Percentiles rank a stretch among this genome's conserved stretches.
phyloP scores from a whole-genome alignment of 2,888 invertebrate genomes.

The Eudemis profundana region DNA sequence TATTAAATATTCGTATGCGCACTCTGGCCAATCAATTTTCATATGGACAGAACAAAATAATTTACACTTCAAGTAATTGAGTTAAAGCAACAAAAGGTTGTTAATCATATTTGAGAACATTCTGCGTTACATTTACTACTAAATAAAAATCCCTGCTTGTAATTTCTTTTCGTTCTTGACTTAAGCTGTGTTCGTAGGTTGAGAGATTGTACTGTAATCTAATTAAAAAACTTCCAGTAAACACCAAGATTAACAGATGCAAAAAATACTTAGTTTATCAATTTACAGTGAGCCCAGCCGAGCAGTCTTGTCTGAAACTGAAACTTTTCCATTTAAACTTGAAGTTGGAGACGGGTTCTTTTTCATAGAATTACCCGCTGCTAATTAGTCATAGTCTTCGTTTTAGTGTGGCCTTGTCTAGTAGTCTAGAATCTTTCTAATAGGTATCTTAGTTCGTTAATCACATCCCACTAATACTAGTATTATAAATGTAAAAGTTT shows the following conservation, averaged over 20 bases:
- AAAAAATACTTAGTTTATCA: conserved; percentile 60
- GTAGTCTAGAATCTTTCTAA: conserved; percentile 14
- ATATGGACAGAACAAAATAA: neutral
- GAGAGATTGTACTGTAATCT: neutral
- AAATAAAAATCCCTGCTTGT: neutral
- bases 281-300: conserved; percentile 62
- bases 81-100: too few species aligned
- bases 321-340: conserved; percentile 77
- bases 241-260: conserved; percentile 50
- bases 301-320: conserved; percentile 65
- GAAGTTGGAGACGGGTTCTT: conserved; percentile 52
- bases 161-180: neutral
- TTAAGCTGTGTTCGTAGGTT: neutral
- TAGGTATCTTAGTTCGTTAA: too few species aligned
- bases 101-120: too few species aligned
- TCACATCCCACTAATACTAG: too few species aligned
- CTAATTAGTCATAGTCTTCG: conserved; percentile 44
- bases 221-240: conserved; percentile 42
- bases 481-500: too few species aligned
- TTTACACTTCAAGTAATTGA: neutral
- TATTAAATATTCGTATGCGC: neutral
- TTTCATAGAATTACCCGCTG: conserved; percentile 48
- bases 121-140: too few species aligned
- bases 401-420: conserved; percentile 34
- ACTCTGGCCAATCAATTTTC: neutral